Conservation (phyloP, 1,140 invertebrate genomes). For the Phocides pigmalion region DNA sequence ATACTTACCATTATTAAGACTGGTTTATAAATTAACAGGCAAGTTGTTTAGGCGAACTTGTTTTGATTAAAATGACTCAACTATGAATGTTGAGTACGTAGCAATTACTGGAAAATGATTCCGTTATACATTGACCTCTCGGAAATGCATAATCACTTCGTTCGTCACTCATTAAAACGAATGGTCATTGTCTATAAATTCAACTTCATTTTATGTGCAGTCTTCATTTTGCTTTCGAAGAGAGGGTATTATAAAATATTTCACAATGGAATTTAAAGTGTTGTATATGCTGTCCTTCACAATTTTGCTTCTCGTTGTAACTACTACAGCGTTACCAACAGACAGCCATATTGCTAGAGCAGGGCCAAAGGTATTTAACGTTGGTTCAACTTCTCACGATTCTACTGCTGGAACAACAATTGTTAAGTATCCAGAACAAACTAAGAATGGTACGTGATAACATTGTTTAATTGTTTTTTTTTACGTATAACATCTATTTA, state of each 20-base stretch:
- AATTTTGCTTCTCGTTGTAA: constrained; percentile 16
- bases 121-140: too few species aligned
- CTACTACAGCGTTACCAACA: constrained; percentile 42
- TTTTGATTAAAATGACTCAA: too few species aligned
- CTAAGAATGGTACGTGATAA: constrained; percentile 27
- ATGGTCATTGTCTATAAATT: constrained; percentile 11
- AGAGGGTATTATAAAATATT: constrained; percentile 3
- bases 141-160: too few species aligned
- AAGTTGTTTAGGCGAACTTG: too few species aligned
- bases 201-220: constrained; percentile 4
- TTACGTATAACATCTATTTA: too few species aligned
- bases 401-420: constrained; percentile 26
- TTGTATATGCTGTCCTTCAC: constrained; percentile 30
- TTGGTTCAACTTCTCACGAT: constrained; percentile 18
- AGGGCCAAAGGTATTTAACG: constrained; percentile 27
- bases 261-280: constrained; percentile 41
- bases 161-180: not conserved
- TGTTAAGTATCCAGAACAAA: not conserved
- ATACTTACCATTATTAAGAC: too few species aligned
- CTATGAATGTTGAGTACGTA: too few species aligned
- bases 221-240: not conserved
- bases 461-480: too few species aligned
- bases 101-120: too few species aligned
- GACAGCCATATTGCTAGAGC: constrained; percentile 41
- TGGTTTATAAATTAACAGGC: too few species aligned